phyloP scores from a whole-genome alignment of 1,140 invertebrate species.

The Pseudomyrmex pallidus region DNA sequence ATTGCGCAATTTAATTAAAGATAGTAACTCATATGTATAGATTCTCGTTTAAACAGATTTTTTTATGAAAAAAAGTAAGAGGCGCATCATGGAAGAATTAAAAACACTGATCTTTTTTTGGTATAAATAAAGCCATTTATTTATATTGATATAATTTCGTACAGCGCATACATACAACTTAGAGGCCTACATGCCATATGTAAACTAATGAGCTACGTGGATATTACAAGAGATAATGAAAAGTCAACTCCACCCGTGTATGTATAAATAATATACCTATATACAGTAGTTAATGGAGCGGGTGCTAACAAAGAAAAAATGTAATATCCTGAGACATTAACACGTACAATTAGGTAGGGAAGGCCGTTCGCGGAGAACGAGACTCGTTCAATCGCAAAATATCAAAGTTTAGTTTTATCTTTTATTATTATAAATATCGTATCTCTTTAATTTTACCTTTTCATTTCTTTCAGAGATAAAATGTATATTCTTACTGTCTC shows the following conservation, averaged over 20 bases:
- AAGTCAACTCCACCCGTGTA: conserved; percentile 52
- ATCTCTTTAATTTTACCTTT: too few species aligned
- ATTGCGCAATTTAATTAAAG: too few species aligned
- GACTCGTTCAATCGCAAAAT: conserved; percentile 30
- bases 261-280: conserved; percentile 70
- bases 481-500: too few species aligned
- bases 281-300: conserved; percentile 70
- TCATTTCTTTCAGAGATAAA: too few species aligned
- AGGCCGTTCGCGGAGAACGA: conserved; percentile 22
- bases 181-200: conserved; percentile 34
- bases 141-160: conserved; percentile 65
- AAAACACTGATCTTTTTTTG: not conserved
- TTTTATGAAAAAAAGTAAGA: not conserved
- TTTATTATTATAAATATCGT: too few species aligned
- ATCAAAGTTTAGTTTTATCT: too few species aligned
- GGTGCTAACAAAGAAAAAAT: conserved; percentile 56
- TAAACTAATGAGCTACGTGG: conserved; percentile 54
- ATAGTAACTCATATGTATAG: too few species aligned
- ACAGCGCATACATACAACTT: conserved; percentile 74
- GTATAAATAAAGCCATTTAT: conserved; percentile 57
- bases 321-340: conserved; percentile 76
- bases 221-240: conserved; percentile 51
- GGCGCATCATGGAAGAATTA: not conserved
- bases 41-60: too few species aligned
- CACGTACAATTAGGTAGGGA: conserved; percentile 64